Evolutionary conservation across 2,113 vertebrate species (phyloP).

Genomic region (Salvelinus alpinus): DNA sequence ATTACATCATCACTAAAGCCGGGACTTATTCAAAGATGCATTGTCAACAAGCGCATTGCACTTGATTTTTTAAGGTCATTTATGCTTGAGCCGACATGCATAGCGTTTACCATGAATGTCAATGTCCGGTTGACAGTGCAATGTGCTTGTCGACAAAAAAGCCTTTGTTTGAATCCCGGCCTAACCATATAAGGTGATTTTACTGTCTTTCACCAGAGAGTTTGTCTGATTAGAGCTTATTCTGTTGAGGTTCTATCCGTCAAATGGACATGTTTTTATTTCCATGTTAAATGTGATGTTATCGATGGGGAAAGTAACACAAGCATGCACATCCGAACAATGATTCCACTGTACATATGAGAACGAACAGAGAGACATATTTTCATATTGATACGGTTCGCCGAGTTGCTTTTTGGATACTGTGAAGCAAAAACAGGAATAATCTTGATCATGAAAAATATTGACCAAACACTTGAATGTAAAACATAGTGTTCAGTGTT

Average conservation of each 20-base stretch:
- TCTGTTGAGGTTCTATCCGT: neutral
- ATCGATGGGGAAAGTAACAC: conserved; percentile 5
- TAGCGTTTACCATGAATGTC: too few relatives aligned
- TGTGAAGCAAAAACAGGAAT: neutral
- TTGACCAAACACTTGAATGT: conserved; percentile 40
- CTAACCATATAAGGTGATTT: neutral
- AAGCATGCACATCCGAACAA: neutral
- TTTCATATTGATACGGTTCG: conserved; percentile 35
- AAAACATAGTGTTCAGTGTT: conserved; percentile 18
- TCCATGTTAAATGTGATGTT: conserved; percentile 2
- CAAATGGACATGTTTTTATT: conserved; percentile 7
- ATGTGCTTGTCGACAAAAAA: too few relatives aligned
- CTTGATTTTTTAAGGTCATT: too few relatives aligned
- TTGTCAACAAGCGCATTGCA: too few relatives aligned
- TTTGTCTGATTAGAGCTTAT: conserved; percentile 12
- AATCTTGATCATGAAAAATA: conserved; percentile 12
- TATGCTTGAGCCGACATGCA: too few relatives aligned
- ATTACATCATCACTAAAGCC: neutral
- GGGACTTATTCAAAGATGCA: too few relatives aligned
- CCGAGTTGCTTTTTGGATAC: neutral
- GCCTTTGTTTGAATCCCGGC: neutral
- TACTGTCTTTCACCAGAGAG: conserved; percentile 37
- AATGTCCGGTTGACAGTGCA: too few relatives aligned
- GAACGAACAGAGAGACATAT: conserved; percentile 35
- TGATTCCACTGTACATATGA: conserved; percentile 15